A percentile compares a stretch with the other conserved stretches of the same genome.
These are phyloP conservation scores for Willowsia nigromaculata DNA, from an alignment of 2,888 invertebrate genomes.

Conservation along the genomic window DNA sequence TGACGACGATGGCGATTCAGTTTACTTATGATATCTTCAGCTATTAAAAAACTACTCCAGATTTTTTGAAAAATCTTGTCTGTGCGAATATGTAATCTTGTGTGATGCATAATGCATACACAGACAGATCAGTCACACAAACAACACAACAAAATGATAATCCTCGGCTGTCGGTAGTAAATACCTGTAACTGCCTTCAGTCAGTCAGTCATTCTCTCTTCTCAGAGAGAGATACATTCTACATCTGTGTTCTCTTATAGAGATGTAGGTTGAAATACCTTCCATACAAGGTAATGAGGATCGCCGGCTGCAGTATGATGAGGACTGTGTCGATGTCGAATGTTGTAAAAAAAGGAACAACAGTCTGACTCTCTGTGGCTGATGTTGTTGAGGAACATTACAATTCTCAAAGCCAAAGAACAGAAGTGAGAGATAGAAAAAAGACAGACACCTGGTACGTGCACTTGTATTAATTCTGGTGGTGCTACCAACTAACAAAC, in stretches of 20 bases:
- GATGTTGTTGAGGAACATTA: constrained; percentile 20
- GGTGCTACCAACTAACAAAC: constrained; percentile 36
- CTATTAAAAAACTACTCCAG: background rate
- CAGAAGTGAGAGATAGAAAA: constrained; percentile 35
- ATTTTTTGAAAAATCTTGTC: background rate
- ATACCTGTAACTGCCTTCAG: constrained; percentile 46
- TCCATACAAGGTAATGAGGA: constrained; percentile 63
- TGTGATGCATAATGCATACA: background rate
- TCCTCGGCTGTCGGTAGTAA: background rate
- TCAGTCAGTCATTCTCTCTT: constrained; percentile 1
- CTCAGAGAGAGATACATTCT: constrained; percentile 37
- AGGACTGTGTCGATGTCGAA: constrained; percentile 24
- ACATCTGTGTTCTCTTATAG: constrained; percentile 59
- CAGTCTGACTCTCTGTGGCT: background rate
- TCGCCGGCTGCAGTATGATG: constrained; percentile 47
- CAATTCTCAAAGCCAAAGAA: constrained; percentile 3
- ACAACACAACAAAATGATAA: background rate
- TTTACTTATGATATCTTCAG: constrained; percentile 4
- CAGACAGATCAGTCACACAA: background rate
- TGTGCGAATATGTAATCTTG: background rate
- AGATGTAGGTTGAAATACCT: constrained; percentile 67
- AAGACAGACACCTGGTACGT: constrained; percentile 63
- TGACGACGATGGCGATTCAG: background rate
- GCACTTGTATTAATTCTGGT: constrained; percentile 51
- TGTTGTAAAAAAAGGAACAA: constrained; percentile 30